phyloP scores from a whole-genome alignment of 2,888 invertebrate species.

The Noctuana brunneofusca region DNA sequence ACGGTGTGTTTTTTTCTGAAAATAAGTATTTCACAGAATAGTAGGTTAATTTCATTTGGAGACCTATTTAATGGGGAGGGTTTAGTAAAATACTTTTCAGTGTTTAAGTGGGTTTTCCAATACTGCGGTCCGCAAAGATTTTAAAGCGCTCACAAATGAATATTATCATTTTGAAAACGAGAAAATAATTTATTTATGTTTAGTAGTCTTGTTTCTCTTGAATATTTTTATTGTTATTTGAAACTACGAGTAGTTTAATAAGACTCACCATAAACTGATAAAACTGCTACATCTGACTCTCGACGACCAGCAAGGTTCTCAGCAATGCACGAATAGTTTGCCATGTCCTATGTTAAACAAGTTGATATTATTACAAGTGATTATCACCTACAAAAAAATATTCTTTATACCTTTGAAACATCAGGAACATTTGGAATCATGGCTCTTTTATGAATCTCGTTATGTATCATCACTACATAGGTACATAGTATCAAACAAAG shows the following conservation, averaged over 20 bases:
- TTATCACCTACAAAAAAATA: too few relatives aligned
- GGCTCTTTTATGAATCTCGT: too few relatives aligned
- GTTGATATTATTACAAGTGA: not conserved
- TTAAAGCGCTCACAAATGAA: not conserved
- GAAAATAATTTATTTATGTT: not conserved
- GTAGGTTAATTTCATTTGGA: conserved; percentile 20
- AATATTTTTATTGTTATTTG: not conserved
- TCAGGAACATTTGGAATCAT: too few relatives aligned
- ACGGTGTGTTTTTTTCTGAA: conserved; percentile 4
- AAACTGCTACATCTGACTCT: conserved; percentile 91
- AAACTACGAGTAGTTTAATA: too few relatives aligned
- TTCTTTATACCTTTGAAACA: too few relatives aligned
- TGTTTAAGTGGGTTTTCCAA: not conserved
- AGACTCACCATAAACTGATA: conserved; percentile 94
- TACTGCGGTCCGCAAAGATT: not conserved
- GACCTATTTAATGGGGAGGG: conserved; percentile 19
- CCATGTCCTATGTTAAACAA: conserved; percentile 86
- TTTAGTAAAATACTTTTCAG: too few relatives aligned
- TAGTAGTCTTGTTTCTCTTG: not conserved
- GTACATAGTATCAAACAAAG: too few relatives aligned
- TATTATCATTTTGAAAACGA: not conserved
- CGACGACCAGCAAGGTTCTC: conserved; percentile 95
- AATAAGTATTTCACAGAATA: conserved; percentile 20
- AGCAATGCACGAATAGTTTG: conserved; percentile 97
- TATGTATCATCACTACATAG: too few relatives aligned